Evolutionary conservation across 2,113 vertebrate genomes (phyloP).

Genomic region (Cryptomyrus ogoouensis): DNA sequence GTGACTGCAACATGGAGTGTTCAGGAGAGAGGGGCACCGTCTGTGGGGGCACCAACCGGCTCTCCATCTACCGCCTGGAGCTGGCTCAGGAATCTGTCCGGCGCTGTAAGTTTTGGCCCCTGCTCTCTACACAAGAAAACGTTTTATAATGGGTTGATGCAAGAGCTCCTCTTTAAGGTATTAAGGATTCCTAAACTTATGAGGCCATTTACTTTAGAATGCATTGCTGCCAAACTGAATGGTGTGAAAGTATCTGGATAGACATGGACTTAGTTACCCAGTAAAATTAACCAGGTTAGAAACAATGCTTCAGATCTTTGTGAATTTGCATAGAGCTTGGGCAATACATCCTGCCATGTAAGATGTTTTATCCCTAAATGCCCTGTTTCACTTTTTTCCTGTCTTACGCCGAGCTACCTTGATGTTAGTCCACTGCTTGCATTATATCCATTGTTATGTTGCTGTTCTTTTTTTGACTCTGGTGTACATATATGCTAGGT

Average conservation of each 20-base stretch:
- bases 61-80: slow-evolving; percentile 89
- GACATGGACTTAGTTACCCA: not conserved
- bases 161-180: not conserved
- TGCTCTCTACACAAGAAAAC: not conserved
- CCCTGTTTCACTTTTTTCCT: not conserved
- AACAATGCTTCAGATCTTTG: not conserved
- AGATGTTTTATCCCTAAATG: not conserved
- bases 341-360: not conserved
- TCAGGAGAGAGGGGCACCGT: slow-evolving; percentile 80
- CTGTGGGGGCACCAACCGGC: slow-evolving; percentile 84
- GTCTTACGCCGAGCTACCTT: not conserved
- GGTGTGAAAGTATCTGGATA: not conserved
- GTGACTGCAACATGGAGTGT: slow-evolving; percentile 88
- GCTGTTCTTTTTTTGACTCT: not conserved
- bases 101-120: slow-evolving; percentile 72
- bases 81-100: slow-evolving; percentile 87
- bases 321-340: not conserved
- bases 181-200: not conserved
- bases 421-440: not conserved
- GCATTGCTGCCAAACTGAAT: not conserved
- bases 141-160: not conserved
- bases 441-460: not conserved
- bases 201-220: not conserved
- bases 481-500: not conserved
- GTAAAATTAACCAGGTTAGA: not conserved